A percentile compares a stretch with the other conserved stretches of the same genome.
phyloP scores from a whole-genome alignment of 2,113 vertebrate species.

The Hippocampus abdominalis region DNA sequence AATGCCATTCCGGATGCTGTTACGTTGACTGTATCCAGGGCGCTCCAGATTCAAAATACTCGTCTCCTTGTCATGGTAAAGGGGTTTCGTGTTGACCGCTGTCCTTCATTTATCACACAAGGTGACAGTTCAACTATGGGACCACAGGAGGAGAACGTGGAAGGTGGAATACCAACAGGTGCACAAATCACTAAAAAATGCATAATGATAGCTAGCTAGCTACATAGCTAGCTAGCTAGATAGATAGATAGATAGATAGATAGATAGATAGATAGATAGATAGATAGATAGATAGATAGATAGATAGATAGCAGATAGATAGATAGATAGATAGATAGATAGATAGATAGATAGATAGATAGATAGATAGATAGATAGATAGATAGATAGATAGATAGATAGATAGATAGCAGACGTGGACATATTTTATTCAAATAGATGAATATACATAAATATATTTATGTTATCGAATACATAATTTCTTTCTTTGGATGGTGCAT shows the following conservation, averaged over 20 bases:
- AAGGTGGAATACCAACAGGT: slow-evolving; percentile 34
- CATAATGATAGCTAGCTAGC: not conserved
- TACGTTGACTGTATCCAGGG: slow-evolving; percentile 75
- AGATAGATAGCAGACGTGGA: too few relatives aligned
- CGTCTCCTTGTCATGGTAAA: slow-evolving; percentile 72
- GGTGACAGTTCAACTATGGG: slow-evolving; percentile 67
- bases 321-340: not conserved
- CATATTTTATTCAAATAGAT: too few relatives aligned
- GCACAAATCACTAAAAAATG: slow-evolving; percentile 29
- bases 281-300: not conserved
- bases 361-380: not conserved
- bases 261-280: not conserved
- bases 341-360: not conserved
- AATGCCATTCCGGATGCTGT: slow-evolving; percentile 62
- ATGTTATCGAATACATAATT: too few relatives aligned
- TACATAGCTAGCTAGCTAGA: not conserved
- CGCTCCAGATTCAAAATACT: slow-evolving; percentile 55
- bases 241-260: not conserved
- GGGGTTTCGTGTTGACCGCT: slow-evolving; percentile 55
- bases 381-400: not conserved
- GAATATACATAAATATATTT: too few relatives aligned
- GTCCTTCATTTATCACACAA: slow-evolving; percentile 66
- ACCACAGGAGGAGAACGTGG: slow-evolving; percentile 60
- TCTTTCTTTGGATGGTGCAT: too few relatives aligned
- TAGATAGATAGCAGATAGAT: not conserved